Evolutionary conservation across 2,888 invertebrate species (phyloP).

Genomic region (Cryptus armator): DNA sequence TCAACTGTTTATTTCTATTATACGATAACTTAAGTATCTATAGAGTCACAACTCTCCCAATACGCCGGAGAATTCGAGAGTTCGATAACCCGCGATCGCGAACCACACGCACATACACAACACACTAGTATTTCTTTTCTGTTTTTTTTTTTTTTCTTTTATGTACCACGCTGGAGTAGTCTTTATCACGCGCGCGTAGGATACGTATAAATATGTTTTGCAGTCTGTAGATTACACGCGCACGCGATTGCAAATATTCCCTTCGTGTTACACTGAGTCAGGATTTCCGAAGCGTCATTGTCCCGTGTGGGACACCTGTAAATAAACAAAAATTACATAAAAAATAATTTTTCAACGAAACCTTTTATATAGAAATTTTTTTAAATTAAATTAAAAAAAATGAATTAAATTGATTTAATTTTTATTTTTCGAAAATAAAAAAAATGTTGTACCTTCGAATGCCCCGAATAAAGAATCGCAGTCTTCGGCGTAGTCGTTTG

Average conservation of each 20-base stretch:
- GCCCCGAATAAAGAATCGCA: slow-evolving; percentile 86
- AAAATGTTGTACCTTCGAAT: slow-evolving; percentile 87
- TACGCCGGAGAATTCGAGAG: slow-evolving; percentile 32
- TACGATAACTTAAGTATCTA: slow-evolving; percentile 33
- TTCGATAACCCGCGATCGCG: slow-evolving; percentile 42
- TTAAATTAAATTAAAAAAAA: neutral
- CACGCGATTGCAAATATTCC: slow-evolving; percentile 51
- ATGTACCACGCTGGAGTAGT: slow-evolving; percentile 38
- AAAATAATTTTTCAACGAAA: slow-evolving; percentile 35
- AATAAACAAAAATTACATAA: slow-evolving; percentile 58
- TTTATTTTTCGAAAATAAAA: too few species aligned
- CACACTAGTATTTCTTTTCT: slow-evolving; percentile 28
- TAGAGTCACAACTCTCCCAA: slow-evolving; percentile 22
- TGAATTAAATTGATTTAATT: neutral
- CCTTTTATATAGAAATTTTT: neutral
- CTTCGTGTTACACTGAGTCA: slow-evolving; percentile 35
- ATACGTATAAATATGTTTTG: slow-evolving; percentile 69
- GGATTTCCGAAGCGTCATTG: slow-evolving; percentile 70
- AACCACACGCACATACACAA: slow-evolving; percentile 46
- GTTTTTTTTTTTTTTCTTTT: neutral
- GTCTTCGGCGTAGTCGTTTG: slow-evolving; percentile 59
- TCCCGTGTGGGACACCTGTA: slow-evolving; percentile 76
- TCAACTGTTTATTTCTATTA: slow-evolving; percentile 28
- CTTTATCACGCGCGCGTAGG: slow-evolving; percentile 43
- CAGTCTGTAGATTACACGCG: slow-evolving; percentile 69